A percentile compares a stretch with the other conserved stretches of the same genome.
These are phyloP conservation scores for Chitala chitala DNA, from an alignment of 2,113 vertebrate genomes.

Conservation along the genomic window DNA sequence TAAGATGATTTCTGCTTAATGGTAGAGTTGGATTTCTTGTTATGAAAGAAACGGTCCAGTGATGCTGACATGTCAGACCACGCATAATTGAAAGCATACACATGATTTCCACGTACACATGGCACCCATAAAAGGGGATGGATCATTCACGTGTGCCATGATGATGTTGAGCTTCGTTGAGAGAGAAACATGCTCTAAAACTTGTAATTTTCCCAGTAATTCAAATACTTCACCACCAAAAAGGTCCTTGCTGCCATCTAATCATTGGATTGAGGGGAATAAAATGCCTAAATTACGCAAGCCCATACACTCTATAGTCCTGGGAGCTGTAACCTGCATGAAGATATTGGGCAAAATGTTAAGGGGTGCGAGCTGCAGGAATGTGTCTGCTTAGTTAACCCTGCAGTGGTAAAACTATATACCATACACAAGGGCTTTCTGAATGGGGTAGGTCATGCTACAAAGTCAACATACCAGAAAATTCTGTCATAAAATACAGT, in stretches of 20 bases:
- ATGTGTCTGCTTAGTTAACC: neutral
- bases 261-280: neutral
- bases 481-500: no score
- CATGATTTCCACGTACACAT: constrained; percentile 9
- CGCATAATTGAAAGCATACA: neutral
- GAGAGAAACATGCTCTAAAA: neutral
- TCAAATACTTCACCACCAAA: neutral
- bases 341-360: no score
- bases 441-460: no score
- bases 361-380: no score
- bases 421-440: no score
- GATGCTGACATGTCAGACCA: neutral
- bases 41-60: neutral
- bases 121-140: constrained; percentile 7
- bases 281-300: no score
- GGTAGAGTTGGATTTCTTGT: neutral
- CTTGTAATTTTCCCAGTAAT: constrained; percentile 11
- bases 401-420: neutral
- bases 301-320: no score
- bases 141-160: neutral
- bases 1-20: constrained; percentile 10
- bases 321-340: no score
- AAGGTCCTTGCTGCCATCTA: neutral
- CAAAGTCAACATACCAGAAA: no score
- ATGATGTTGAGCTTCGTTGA: constrained; percentile 4